Conservation (phyloP, 2,113 vertebrate species). For the Zosterops hypoxanthus region DNA sequence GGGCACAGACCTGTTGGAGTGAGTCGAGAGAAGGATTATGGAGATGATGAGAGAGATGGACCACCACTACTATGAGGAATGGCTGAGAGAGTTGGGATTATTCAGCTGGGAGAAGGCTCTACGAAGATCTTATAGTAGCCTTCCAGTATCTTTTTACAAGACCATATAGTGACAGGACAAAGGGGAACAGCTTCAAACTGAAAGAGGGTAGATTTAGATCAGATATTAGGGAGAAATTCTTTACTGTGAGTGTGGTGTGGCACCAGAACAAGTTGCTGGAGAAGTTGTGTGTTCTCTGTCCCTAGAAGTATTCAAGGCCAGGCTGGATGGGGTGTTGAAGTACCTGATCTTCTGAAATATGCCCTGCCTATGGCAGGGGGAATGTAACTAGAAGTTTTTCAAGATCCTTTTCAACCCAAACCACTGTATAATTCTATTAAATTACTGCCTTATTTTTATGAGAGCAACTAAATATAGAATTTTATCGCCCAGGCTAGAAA, state of each 20-base stretch:
- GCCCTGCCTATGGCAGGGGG: background rate
- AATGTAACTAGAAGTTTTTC: background rate
- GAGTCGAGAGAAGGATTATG: accelerated
- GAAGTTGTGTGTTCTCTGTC: background rate
- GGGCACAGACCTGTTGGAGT: background rate
- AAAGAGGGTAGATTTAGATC: background rate
- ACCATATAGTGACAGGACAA: background rate
- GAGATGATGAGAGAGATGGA: background rate
- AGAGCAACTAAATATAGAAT: background rate
- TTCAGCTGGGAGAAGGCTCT: background rate
- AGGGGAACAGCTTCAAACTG: background rate
- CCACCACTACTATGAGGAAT: background rate
- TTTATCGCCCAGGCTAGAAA: background rate
- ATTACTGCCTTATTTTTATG: background rate
- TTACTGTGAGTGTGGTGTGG: background rate
- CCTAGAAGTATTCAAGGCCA: background rate
- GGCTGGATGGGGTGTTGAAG: no score
- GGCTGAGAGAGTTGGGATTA: background rate
- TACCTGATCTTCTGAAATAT: background rate
- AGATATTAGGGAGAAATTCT: background rate
- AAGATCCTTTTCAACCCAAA: background rate
- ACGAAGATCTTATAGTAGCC: background rate
- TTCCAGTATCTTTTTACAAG: background rate
- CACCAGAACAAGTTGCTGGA: background rate
- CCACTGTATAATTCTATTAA: background rate